Evolutionary conservation across 2,888 invertebrate species (phyloP).

Genomic region (Imbricaverruca yamaguchii): DNA sequence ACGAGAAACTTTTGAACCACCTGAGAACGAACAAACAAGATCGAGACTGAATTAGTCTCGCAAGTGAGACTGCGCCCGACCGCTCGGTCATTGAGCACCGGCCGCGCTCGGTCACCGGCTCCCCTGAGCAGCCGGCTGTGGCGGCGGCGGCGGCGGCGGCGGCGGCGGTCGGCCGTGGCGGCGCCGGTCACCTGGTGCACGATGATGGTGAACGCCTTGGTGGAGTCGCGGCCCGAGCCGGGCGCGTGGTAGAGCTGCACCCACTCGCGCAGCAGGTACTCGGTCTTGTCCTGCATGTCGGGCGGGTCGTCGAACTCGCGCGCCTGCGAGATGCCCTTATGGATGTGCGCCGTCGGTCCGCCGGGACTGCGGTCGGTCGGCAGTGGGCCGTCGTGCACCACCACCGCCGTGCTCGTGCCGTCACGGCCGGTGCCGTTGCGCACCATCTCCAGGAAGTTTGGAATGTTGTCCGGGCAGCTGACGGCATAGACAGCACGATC

Average conservation of each 20-base stretch:
- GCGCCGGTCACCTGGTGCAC: constrained; percentile 86
- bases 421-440: constrained; percentile 20
- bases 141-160: constrained; percentile 40
- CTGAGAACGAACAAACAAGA: too few species aligned
- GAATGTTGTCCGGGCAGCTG: constrained; percentile 27
- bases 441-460: constrained; percentile 20
- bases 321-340: constrained; percentile 79
- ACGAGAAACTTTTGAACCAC: too few species aligned
- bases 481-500: too few species aligned
- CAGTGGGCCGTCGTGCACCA: neutral
- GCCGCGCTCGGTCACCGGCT: too few species aligned
- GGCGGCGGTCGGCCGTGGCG: constrained; percentile 40
- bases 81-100: too few species aligned
- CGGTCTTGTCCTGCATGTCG: constrained; percentile 89
- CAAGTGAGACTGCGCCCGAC: too few species aligned
- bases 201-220: constrained; percentile 86
- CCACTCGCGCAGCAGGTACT: constrained; percentile 89
- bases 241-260: constrained; percentile 79
- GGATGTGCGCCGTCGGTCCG: constrained; percentile 77
- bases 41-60: too few species aligned
- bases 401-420: constrained; percentile 5
- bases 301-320: constrained; percentile 89
- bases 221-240: constrained; percentile 67
- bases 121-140: too few species aligned
- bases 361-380: constrained; percentile 15